A percentile compares a stretch with the other conserved stretches of the same genome.
phyloP scores from a whole-genome alignment of 2,797 vertebrate species.

The Peromyscus eremicus region DNA sequence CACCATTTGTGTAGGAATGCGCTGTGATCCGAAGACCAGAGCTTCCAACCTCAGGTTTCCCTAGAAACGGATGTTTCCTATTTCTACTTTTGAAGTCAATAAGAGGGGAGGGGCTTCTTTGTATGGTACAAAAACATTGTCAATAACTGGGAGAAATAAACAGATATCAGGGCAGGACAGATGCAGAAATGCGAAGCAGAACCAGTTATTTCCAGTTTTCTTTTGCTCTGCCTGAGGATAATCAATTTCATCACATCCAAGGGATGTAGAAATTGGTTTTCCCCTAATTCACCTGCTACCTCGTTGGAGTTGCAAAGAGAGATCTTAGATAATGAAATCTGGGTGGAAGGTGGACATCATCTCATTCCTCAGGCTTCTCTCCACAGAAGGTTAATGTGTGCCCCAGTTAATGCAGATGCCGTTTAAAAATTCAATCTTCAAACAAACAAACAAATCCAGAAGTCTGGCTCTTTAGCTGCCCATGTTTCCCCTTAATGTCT shows the following conservation, averaged over 20 bases:
- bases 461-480: constrained; percentile 64
- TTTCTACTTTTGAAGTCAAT: constrained; percentile 72
- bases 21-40: constrained; percentile 60
- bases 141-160: constrained; percentile 76
- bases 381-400: constrained; percentile 62
- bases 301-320: constrained; percentile 67
- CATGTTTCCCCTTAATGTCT: constrained; percentile 32
- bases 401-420: constrained; percentile 64
- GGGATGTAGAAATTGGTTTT: constrained; percentile 79
- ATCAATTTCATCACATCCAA: constrained; percentile 72
- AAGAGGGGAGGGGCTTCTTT: constrained; percentile 71
- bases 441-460: constrained; percentile 61
- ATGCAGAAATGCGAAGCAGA: constrained; percentile 55
- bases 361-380: constrained; percentile 37
- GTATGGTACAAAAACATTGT: constrained; percentile 66
- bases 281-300: constrained; percentile 67
- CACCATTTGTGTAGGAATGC: constrained; percentile 48
- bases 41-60: constrained; percentile 81
- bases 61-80: constrained; percentile 81
- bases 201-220: constrained; percentile 66
- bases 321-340: constrained; percentile 74
- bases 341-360: background rate
- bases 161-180: constrained; percentile 72
- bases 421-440: constrained; percentile 63
- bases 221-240: constrained; percentile 72